Evolutionary conservation across 2,113 vertebrate species (phyloP).

Genomic region (Gavialis gangeticus): DNA sequence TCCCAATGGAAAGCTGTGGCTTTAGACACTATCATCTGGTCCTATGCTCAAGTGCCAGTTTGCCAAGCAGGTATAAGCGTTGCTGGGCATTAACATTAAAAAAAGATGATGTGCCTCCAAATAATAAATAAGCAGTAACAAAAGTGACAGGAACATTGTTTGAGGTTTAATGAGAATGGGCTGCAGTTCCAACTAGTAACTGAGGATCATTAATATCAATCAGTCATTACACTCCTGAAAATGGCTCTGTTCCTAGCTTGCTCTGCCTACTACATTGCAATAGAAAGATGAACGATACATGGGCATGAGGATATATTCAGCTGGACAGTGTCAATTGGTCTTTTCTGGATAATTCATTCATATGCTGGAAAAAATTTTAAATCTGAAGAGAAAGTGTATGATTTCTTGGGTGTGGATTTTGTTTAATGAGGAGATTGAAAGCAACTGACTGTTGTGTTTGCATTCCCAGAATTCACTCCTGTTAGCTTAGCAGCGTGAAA

Average conservation of each 20-base stretch:
- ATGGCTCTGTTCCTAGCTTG: background rate
- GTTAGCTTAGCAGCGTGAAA: background rate
- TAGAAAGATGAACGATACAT: fast-evolving
- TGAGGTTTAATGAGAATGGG: background rate
- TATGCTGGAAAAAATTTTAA: too few relatives aligned
- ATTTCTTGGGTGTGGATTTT: background rate
- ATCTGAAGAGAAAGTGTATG: background rate
- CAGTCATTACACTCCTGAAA: background rate
- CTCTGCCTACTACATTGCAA: fast-evolving
- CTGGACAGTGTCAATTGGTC: background rate
- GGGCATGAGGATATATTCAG: background rate
- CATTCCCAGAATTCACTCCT: background rate
- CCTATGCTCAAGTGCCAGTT: background rate
- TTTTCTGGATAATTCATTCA: background rate
- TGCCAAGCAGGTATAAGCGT: background rate
- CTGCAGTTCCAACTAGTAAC: background rate
- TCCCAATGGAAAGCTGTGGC: background rate
- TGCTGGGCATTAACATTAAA: background rate
- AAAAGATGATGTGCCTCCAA: background rate
- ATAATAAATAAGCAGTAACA: background rate
- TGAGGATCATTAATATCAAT: background rate
- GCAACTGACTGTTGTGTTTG: background rate
- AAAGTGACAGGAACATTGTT: fast-evolving
- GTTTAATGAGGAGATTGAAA: background rate
- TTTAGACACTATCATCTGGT: background rate